phyloP scores from a whole-genome alignment of 1,140 invertebrate genomes.

The Camponotus pennsylvanicus region DNA sequence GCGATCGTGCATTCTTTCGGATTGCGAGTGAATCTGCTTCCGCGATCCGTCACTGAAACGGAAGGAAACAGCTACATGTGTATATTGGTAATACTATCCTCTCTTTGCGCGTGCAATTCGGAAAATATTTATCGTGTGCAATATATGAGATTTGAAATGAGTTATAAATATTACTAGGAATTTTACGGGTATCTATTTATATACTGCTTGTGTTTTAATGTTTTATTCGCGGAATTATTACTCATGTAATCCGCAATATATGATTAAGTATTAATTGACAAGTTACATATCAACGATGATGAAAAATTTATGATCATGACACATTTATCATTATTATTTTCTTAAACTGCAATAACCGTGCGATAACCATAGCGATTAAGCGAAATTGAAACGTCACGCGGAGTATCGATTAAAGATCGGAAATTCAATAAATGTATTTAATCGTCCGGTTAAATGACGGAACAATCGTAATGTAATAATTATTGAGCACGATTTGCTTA shows the following conservation, averaged over 20 bases:
- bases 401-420: not conserved
- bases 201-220: not conserved
- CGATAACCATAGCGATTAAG: not conserved
- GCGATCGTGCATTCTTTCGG: conserved; percentile 35
- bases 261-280: conserved; percentile 21
- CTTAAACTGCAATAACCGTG: not conserved
- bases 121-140: not conserved
- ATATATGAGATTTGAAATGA: not conserved
- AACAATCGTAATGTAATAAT: conserved; percentile 40
- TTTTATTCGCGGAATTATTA: not conserved
- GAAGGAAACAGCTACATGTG: conserved; percentile 11
- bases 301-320: not conserved
- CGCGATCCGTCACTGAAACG: conserved; percentile 12
- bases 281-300: not conserved
- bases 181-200: not conserved
- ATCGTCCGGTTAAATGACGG: conserved; percentile 26
- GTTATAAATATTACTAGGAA: not conserved
- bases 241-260: not conserved
- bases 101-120: not conserved
- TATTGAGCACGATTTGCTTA: conserved; percentile 27
- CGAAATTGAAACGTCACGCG: not conserved
- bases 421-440: conserved; percentile 27
- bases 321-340: conserved; percentile 25
- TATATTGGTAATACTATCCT: not conserved
- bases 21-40: conserved; percentile 41